These are phyloP conservation scores for Myripristis jacobus DNA, from an alignment of 2,797 vertebrate species.

Conservation along the genomic window DNA sequence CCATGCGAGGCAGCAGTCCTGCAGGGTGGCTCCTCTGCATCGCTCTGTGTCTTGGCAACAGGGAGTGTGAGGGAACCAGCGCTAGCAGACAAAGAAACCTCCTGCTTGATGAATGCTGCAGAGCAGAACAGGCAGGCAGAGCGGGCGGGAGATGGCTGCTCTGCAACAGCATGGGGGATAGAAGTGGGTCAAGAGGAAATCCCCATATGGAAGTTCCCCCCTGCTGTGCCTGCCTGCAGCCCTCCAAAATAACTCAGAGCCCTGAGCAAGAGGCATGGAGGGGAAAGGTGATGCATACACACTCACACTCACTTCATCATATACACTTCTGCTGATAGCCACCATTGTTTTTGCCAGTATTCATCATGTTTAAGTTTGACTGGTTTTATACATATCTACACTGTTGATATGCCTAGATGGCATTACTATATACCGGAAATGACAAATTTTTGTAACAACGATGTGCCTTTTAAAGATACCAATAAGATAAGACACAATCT, in stretches of 20 bases:
- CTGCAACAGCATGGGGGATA: conserved; percentile 55
- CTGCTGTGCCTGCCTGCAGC: conserved; percentile 40
- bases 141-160: conserved; percentile 39
- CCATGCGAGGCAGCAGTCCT: conserved; percentile 43
- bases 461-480: too few relatives aligned
- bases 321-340: too few relatives aligned
- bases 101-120: conserved; percentile 49
- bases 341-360: too few relatives aligned
- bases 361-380: too few relatives aligned
- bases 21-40: conserved; percentile 56
- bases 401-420: too few relatives aligned
- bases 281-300: not conserved
- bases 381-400: too few relatives aligned
- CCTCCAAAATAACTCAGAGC: conserved; percentile 48
- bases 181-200: conserved; percentile 78
- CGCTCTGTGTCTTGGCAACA: conserved; percentile 75
- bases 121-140: conserved; percentile 5
- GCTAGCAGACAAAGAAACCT: conserved; percentile 69
- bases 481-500: too few relatives aligned
- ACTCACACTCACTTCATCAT: too few relatives aligned
- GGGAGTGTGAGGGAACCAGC: conserved; percentile 61
- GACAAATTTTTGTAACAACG: too few relatives aligned
- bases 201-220: conserved; percentile 74
- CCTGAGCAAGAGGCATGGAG: conserved; percentile 29
- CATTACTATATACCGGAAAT: too few relatives aligned